A percentile compares a stretch with the other conserved stretches of the same genome.
These are phyloP conservation scores for Nasonia longicornis DNA, from an alignment of 1,140 invertebrate genomes.

Conservation along the genomic window DNA sequence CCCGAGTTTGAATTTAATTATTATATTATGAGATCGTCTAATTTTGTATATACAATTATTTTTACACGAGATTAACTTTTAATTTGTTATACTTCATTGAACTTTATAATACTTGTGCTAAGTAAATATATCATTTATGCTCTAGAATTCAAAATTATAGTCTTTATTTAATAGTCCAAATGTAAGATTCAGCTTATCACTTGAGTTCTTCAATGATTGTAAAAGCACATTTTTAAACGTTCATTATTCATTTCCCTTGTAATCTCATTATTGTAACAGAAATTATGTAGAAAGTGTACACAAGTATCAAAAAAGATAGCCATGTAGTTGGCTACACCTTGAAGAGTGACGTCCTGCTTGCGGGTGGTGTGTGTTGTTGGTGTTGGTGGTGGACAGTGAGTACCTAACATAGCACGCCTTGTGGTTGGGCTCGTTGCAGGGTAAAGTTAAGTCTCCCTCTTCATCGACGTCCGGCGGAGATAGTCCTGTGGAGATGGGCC, in stretches of 20 bases:
- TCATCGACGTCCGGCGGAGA: constrained; percentile 69
- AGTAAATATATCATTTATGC: not conserved
- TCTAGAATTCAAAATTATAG: not conserved
- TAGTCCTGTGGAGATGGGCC: constrained; percentile 69
- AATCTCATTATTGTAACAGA: not conserved
- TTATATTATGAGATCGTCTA: not conserved
- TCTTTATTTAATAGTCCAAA: no score
- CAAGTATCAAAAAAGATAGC: not conserved
- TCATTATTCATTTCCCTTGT: not conserved
- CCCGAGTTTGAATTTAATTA: not conserved
- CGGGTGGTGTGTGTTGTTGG: constrained; percentile 51
- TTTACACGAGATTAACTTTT: not conserved
- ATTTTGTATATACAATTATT: constrained; percentile 20
- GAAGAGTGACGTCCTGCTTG: not conserved
- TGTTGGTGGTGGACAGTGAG: constrained; percentile 63
- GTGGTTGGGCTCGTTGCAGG: constrained; percentile 73
- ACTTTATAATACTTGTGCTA: not conserved
- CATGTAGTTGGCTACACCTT: not conserved
- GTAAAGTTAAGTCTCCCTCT: constrained; percentile 76
- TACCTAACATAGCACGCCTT: constrained; percentile 67
- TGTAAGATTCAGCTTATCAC: not conserved
- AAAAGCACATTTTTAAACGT: not conserved
- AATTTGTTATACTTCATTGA: constrained; percentile 11
- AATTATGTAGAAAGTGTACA: not conserved
- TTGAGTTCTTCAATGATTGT: not conserved